Percentiles rank a stretch among this genome's conserved stretches.
Conservation (phyloP, 2,888 invertebrate species). For the Trichacis sp. region DNA sequence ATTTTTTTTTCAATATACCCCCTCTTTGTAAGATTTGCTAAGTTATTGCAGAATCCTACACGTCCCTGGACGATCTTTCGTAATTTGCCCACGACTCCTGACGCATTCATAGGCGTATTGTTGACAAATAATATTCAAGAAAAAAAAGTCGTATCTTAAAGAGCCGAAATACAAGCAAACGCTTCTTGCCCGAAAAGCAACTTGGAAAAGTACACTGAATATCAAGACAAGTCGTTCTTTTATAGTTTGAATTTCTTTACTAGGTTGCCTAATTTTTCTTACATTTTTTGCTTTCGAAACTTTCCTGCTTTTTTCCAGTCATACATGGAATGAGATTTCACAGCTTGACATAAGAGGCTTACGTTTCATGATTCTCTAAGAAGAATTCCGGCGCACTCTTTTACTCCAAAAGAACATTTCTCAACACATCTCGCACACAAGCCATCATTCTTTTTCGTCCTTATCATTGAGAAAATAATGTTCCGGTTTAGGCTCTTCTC, state of each 20-base stretch:
- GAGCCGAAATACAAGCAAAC: too few species aligned
- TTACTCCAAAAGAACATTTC: not conserved
- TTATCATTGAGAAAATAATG: not conserved
- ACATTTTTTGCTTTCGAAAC: not conserved
- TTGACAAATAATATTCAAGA: too few species aligned
- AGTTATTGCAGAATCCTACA: too few species aligned
- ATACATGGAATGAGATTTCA: conserved; percentile 1
- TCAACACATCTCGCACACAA: conserved; percentile 11
- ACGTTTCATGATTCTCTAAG: conserved; percentile 14
- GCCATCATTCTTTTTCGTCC: not conserved
- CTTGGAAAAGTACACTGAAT: not conserved
- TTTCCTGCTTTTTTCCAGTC: not conserved
- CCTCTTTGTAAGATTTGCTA: too few species aligned
- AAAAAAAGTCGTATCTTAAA: too few species aligned
- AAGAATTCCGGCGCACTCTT: not conserved
- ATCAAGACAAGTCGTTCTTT: not conserved
- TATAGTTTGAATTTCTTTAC: not conserved
- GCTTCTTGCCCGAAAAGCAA: too few species aligned
- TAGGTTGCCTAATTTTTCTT: too few species aligned
- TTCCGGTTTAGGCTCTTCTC: conserved; percentile 6
- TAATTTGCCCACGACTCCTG: too few species aligned
- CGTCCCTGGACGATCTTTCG: too few species aligned
- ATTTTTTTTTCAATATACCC: too few species aligned
- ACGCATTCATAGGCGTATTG: too few species aligned
- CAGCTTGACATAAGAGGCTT: conserved; percentile 17